Conservation (phyloP, 1,140 invertebrate species). For the Nymphalis io region DNA sequence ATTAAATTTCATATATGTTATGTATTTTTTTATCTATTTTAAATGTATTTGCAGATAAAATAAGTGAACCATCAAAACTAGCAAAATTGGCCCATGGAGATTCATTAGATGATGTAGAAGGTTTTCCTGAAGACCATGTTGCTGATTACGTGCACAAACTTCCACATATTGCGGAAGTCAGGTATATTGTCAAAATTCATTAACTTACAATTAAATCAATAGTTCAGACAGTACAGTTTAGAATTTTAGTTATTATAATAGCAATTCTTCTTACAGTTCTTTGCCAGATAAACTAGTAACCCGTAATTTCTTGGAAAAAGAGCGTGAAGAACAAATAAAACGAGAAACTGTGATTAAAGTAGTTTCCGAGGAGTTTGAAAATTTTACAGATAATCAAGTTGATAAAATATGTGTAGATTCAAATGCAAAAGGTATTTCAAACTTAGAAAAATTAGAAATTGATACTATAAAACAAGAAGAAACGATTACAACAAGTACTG, state of each 20-base stretch:
- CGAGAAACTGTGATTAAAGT: conserved; percentile 43
- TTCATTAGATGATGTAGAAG: conserved; percentile 79
- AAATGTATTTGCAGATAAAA: conserved; percentile 47
- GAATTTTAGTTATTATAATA: not conserved
- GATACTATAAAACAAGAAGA: conserved; percentile 6
- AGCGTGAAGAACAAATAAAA: conserved; percentile 67
- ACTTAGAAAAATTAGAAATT: not conserved
- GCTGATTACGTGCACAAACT: conserved; percentile 72
- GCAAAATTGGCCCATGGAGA: conserved; percentile 72
- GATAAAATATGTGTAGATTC: not conserved
- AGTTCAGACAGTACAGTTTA: not conserved
- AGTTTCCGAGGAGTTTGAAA: not conserved
- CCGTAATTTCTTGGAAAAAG: conserved; percentile 58
- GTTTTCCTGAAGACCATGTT: conserved; percentile 77
- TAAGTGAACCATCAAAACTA: conserved; percentile 51
- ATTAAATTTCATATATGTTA: not conserved
- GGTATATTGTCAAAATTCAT: conserved; percentile 43
- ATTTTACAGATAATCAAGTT: not conserved
- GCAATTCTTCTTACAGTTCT: conserved; percentile 20
- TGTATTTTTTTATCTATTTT: not conserved
- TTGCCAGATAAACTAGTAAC: conserved; percentile 54
- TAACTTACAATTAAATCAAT: not conserved
- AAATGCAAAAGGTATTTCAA: not conserved
- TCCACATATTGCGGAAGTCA: conserved; percentile 75
- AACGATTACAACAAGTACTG: not conserved